Evolutionary conservation across 2,113 vertebrate species (phyloP).

Genomic region (Recurvirostra avosetta): DNA sequence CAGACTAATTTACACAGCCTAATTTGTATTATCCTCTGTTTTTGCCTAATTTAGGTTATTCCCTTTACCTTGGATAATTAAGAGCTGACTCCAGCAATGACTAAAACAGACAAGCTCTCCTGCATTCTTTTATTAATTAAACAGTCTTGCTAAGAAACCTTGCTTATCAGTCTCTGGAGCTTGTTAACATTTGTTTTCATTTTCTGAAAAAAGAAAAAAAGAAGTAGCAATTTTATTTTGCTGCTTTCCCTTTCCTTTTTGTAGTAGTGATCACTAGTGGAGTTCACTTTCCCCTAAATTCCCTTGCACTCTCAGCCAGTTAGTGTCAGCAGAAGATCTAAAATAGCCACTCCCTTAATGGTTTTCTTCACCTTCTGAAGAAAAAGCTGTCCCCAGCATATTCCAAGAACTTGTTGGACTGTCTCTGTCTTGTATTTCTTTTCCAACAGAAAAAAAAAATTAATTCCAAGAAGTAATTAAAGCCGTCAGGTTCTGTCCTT

Average conservation of each 20-base stretch:
- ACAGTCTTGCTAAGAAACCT: conserved; percentile 15
- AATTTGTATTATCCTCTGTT: conserved; percentile 48
- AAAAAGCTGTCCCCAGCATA: conserved; percentile 65
- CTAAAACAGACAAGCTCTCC: conserved; percentile 22
- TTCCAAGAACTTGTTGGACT: conserved; percentile 65
- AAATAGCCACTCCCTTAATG: conserved; percentile 66
- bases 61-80: conserved; percentile 33
- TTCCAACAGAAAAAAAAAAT: conserved; percentile 7
- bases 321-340: conserved; percentile 48
- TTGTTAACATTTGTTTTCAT: not conserved
- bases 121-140: conserved; percentile 46
- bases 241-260: not conserved
- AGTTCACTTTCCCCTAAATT: conserved; percentile 9
- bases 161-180: conserved; percentile 28
- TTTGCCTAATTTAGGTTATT: conserved; percentile 44
- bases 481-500: not conserved
- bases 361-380: conserved; percentile 50
- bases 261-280: not conserved
- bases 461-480: conserved; percentile 58
- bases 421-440: conserved; percentile 45
- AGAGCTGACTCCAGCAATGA: conserved; percentile 30
- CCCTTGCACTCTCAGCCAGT: not conserved
- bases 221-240: not conserved
- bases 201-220: not conserved
- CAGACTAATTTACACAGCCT: conserved; percentile 12